Conservation (phyloP, 2,888 invertebrate genomes). For the Mellilla xanthometata region DNA sequence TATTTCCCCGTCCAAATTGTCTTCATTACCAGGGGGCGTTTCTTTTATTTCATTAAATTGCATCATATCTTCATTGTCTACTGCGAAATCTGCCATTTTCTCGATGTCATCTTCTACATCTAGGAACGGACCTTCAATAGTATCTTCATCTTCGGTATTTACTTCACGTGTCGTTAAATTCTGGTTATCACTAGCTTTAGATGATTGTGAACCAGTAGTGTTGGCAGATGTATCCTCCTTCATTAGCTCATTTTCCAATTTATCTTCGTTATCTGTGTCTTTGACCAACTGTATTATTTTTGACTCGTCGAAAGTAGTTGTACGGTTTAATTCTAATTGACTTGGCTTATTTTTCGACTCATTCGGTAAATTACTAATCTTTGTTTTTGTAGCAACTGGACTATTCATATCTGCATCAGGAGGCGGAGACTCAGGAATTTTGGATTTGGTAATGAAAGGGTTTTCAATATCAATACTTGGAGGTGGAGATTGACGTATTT, state of each 20-base stretch:
- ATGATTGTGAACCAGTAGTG: conserved; percentile 43
- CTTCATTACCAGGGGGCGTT: conserved; percentile 42
- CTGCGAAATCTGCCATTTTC: conserved; percentile 44
- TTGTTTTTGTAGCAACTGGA: conserved; percentile 36
- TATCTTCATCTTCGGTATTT: conserved; percentile 73
- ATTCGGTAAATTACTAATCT: conserved; percentile 33
- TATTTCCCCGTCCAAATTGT: conserved; percentile 59
- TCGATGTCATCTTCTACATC: conserved; percentile 56
- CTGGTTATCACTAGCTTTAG: conserved; percentile 49
- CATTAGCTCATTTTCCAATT: conserved; percentile 38
- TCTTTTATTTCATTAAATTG: conserved; percentile 48
- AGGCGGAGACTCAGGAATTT: conserved; percentile 49
- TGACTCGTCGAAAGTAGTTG: neutral
- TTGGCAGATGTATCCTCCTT: conserved; percentile 44
- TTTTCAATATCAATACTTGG: conserved; percentile 61
- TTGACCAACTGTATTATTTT: neutral
- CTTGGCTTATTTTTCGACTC: conserved; percentile 19
- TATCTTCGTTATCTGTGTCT: conserved; percentile 26
- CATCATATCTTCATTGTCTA: conserved; percentile 52
- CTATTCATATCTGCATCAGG: conserved; percentile 55
- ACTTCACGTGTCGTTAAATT: conserved; percentile 55
- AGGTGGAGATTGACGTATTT: conserved; percentile 49
- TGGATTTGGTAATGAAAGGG: conserved; percentile 59
- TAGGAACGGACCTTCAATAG: conserved; percentile 69
- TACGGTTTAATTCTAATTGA: conserved; percentile 10